Conservation (phyloP, 1,140 invertebrate species). For the Drusus annulatus region DNA sequence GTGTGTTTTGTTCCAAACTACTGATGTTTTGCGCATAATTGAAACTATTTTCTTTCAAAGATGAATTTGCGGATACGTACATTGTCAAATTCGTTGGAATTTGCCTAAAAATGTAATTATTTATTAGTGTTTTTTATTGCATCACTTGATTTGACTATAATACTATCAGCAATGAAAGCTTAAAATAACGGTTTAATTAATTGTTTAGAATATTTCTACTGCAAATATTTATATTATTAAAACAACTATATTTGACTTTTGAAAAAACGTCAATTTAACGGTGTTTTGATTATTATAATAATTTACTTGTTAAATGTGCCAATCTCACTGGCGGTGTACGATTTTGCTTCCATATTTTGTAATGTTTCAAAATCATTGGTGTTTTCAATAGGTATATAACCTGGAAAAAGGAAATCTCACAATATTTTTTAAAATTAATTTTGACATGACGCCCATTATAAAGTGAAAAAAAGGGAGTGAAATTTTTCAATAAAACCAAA, state of each 20-base stretch:
- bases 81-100: conserved; percentile 10
- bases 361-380: conserved; percentile 22
- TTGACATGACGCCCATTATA: too few relatives aligned
- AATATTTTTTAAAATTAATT: too few relatives aligned
- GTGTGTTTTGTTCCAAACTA: background rate
- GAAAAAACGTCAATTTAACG: too few relatives aligned
- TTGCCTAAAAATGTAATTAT: conserved; percentile 18
- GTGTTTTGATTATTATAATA: background rate
- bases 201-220: too few relatives aligned
- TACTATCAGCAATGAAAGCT: too few relatives aligned
- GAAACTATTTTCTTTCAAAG: conserved; percentile 12
- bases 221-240: too few relatives aligned
- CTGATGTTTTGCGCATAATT: conserved; percentile 29
- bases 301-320: conserved; percentile 14
- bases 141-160: too few relatives aligned
- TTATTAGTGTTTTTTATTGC: background rate
- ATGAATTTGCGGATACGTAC: conserved; percentile 20
- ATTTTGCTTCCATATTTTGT: background rate
- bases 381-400: background rate
- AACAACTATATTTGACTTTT: too few relatives aligned
- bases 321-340: background rate
- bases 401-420: conserved; percentile 17
- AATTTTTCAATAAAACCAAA: background rate
- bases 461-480: background rate
- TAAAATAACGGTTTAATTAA: too few relatives aligned